phyloP scores from a whole-genome alignment of 2,888 invertebrate genomes.

The Cerastis rubricosa region DNA sequence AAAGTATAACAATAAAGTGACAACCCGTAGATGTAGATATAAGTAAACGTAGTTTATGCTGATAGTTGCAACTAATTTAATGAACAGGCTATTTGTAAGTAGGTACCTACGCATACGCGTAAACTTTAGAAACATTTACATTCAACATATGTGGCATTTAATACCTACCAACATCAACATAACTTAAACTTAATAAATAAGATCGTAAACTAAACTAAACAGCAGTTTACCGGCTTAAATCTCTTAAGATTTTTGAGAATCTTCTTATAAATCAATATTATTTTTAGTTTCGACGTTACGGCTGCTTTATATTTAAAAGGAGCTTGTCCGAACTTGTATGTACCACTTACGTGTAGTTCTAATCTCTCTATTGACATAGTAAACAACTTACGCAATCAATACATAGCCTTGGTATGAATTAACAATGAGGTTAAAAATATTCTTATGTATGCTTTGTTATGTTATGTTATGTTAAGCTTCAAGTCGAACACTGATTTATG shows the following conservation, averaged over 20 bases:
- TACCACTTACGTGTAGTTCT: constrained; percentile 62
- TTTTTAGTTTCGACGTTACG: constrained; percentile 18
- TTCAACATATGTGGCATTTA: constrained; percentile 25
- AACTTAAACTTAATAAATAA: constrained; percentile 27
- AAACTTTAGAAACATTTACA: constrained; percentile 22
- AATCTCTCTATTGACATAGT: constrained; percentile 73
- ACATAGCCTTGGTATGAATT: constrained; percentile 62
- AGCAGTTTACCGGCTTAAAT: constrained; percentile 16
- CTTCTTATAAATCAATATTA: constrained; percentile 31
- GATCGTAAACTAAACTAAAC: constrained; percentile 27
- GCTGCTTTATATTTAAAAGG: constrained; percentile 62
- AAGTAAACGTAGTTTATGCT: constrained; percentile 16
- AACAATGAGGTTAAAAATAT: constrained; percentile 45
- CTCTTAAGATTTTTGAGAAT: constrained; percentile 19
- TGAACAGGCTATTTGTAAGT: constrained; percentile 13
- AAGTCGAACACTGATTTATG: constrained; percentile 27
- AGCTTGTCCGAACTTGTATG: constrained; percentile 46
- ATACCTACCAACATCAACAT: constrained; percentile 11
- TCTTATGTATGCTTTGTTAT: constrained; percentile 13
- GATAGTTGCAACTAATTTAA: constrained; percentile 9
- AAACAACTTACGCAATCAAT: constrained; percentile 72
- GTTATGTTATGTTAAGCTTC: constrained; percentile 27
- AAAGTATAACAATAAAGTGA: no score
- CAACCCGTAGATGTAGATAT: background rate
- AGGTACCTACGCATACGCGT: constrained; percentile 4